Evolutionary conservation across 2,113 vertebrate genomes (phyloP), one percentile per base, ranked within the genome.

Genomic region (Sterna hirundo): DNA sequence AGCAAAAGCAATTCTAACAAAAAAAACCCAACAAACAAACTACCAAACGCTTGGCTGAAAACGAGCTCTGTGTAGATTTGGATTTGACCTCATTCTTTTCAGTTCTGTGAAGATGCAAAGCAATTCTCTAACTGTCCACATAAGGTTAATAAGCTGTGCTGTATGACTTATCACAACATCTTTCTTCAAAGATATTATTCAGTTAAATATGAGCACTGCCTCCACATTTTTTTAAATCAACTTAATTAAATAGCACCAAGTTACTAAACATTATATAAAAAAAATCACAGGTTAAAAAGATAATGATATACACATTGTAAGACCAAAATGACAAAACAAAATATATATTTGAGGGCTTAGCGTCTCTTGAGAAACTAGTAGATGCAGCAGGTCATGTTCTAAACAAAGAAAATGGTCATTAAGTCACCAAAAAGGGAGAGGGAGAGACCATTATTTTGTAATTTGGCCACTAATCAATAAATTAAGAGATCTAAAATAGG

Each of bases 91-190:
- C 8, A 3, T 42, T 81, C 65, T 88, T 83, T 76, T 46, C 42
- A 62, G 30, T 54, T 86, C 36, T 51, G 27, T 34, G n/a, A 51
- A 76, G 83, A 96, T 84, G 51, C 78, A 90, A 75, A 91, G 78
- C 61, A 95, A 94, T 49, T 77, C 71, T 62, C 38, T 27, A 82
- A 38, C 42, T 46, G 65, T 54, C 84, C 94, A 79, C 78, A 70
- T 58, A 82, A 94, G 83, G 90, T 91, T 95, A 95, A 93, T 91
- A 86, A 76, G 47, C 47, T 83, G 60, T 19, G 64, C 66, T 62
- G 58, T 55, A 40, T 3, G 85, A 89, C 80, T 93, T 90, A 66
- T 8, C 62, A 85, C 79, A 65, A n/a, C 13, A 38, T 34, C 90
- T 90, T 78, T 70, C 51, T 70, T 66, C 15, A 3, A 57, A 86